Conservation (phyloP, 1,140 invertebrate species). For the Drosophila dunni region DNA sequence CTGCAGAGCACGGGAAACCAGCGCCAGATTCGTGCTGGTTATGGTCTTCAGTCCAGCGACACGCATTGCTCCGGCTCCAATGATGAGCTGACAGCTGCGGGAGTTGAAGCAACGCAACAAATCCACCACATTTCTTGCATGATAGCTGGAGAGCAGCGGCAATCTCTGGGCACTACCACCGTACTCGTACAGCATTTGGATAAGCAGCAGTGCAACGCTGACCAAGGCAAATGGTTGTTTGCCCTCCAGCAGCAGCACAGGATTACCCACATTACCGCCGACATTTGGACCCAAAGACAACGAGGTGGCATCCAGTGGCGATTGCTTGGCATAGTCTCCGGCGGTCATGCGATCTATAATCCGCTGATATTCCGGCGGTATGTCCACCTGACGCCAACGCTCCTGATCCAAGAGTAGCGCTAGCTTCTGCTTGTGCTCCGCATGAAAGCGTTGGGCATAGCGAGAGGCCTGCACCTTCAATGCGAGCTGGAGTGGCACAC, state of each 20-base stretch:
- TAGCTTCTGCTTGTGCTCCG: conserved; percentile 94
- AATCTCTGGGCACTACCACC: conserved; percentile 91
- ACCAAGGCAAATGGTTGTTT: conserved; percentile 94
- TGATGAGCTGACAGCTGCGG: conserved; percentile 95
- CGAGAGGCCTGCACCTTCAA: conserved; percentile 95
- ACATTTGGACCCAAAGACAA: conserved; percentile 15
- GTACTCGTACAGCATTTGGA: conserved; percentile 96
- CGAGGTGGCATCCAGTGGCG: conserved; percentile 62
- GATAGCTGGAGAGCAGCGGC: conserved; percentile 88
- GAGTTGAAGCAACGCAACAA: conserved; percentile 96
- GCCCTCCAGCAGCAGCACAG: conserved; percentile 89
- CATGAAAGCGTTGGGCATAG: conserved; percentile 96
- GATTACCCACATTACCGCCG: conserved; percentile 60
- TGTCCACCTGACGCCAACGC: conserved; percentile 96
- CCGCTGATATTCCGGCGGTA: conserved; percentile 93
- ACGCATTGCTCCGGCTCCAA: conserved; percentile 97
- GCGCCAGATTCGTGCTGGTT: conserved; percentile 96
- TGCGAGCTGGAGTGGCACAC: conserved; percentile 92
- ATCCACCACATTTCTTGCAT: conserved; percentile 93
- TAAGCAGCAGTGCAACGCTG: conserved; percentile 92
- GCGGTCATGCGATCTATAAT: conserved; percentile 91
- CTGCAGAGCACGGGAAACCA: conserved; percentile 95
- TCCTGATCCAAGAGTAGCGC: conserved; percentile 94
- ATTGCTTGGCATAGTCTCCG: conserved; percentile 79
- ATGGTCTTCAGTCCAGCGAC: conserved; percentile 98